A percentile compares a stretch with the other conserved stretches of the same genome.
Evolutionary conservation across 2,113 vertebrate species (phyloP).

Genomic region (Cyanistes caeruleus): DNA sequence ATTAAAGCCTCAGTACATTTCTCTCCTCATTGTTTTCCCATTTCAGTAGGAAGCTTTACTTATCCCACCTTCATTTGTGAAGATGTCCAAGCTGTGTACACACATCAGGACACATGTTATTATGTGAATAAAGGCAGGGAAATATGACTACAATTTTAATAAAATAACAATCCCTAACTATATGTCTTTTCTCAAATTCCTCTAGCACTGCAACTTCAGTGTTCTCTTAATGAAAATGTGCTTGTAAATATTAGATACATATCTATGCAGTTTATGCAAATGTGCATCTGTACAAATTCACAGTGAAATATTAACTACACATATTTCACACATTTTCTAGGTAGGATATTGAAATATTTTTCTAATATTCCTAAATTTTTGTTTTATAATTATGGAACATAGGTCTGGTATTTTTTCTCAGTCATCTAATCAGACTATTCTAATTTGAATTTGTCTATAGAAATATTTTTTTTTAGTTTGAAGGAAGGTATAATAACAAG

Average conservation of each 20-base stretch:
- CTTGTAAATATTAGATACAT: not conserved
- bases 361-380: not conserved
- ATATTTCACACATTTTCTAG: not conserved
- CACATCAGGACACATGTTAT: not conserved
- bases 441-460: not conserved
- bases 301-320: not conserved
- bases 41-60: not conserved
- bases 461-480: not conserved
- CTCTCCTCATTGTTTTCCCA: not conserved
- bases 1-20: too few relatives aligned
- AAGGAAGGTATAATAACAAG: not conserved
- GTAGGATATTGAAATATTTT: not conserved
- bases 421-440: not conserved
- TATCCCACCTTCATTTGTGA: not conserved
- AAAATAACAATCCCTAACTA: not conserved
- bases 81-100: not conserved
- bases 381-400: not conserved
- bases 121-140: not conserved
- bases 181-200: not conserved
- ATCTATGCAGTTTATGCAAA: not conserved
- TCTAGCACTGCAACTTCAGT: not conserved
- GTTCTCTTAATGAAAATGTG: not conserved
- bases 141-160: not conserved
- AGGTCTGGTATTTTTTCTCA: not conserved
- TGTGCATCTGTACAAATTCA: not conserved